Evolutionary conservation across 2,888 invertebrate species (phyloP).

Genomic region (Limenitis arthemis): DNA sequence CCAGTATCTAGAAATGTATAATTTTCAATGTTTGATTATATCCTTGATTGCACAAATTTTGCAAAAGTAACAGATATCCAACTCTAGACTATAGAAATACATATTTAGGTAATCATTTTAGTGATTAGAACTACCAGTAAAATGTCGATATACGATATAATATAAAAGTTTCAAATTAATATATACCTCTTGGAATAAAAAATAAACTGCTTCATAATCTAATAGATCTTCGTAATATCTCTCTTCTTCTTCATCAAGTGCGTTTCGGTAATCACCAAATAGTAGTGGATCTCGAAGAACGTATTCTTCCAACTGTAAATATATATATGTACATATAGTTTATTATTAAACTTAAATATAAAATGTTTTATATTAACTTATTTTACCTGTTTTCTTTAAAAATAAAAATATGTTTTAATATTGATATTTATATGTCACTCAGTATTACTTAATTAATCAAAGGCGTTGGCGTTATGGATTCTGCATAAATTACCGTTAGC

Average conservation of each 20-base stretch:
- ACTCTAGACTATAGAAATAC: no score
- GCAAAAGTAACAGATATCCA: no score
- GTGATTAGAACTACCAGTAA: no score
- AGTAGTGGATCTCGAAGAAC: constrained; percentile 86
- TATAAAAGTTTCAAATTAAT: background rate
- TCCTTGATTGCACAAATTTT: background rate
- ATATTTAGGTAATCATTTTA: no score
- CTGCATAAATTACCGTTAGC: constrained; percentile 38
- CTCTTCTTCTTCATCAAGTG: constrained; percentile 83
- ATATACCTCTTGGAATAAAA: constrained; percentile 86
- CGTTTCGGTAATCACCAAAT: constrained; percentile 92
- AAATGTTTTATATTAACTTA: background rate
- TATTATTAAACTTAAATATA: background rate
- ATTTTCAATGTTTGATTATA: no score
- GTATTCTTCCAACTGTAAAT: constrained; percentile 72
- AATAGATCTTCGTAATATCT: constrained; percentile 91
- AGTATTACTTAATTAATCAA: no score
- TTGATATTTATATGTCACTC: background rate
- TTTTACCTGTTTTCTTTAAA: no score
- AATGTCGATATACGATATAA: background rate
- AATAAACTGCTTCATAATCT: constrained; percentile 92
- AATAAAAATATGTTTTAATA: background rate
- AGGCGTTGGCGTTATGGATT: no score
- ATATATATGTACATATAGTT: constrained; percentile 9
- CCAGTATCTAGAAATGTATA: constrained; percentile 74